A percentile compares a stretch with the other conserved stretches of the same genome.
These are phyloP conservation scores for Acromyrmex charruanus DNA, from an alignment of 1,140 invertebrate species.

Conservation along the genomic window DNA sequence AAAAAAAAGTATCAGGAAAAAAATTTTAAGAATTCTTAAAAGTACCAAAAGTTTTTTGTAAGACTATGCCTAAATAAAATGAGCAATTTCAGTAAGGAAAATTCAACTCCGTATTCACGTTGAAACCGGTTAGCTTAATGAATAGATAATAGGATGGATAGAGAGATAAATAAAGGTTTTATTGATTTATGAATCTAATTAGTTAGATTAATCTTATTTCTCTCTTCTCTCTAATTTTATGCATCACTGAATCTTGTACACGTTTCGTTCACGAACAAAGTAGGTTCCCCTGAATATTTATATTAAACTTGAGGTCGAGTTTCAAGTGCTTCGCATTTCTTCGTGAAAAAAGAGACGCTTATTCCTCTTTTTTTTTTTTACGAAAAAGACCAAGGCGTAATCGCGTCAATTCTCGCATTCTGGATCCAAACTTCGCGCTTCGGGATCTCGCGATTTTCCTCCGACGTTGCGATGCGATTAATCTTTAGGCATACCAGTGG, in stretches of 20 bases:
- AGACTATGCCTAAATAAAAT: background rate
- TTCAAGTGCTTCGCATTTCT: background rate
- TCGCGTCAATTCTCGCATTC: background rate
- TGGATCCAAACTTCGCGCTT: background rate
- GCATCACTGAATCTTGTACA: background rate
- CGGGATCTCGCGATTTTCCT: background rate
- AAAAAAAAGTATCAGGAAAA: background rate
- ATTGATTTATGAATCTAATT: constrained; percentile 20
- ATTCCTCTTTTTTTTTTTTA: background rate
- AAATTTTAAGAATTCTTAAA: background rate
- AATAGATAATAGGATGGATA: background rate
- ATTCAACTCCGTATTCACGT: background rate
- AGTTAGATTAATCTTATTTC: constrained; percentile 13
- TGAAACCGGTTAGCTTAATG: background rate
- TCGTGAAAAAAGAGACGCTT: background rate
- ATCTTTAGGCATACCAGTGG: constrained; percentile 25
- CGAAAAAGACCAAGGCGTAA: background rate
- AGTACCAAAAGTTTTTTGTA: background rate
- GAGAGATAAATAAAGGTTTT: background rate
- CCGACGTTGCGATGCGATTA: constrained; percentile 32
- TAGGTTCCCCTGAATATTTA: background rate
- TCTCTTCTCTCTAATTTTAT: constrained; percentile 18
- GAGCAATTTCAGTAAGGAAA: background rate
- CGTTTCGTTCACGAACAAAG: background rate
- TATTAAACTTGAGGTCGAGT: background rate